phyloP scores from a whole-genome alignment of 2,797 vertebrate species.

The Diceros bicornis region DNA sequence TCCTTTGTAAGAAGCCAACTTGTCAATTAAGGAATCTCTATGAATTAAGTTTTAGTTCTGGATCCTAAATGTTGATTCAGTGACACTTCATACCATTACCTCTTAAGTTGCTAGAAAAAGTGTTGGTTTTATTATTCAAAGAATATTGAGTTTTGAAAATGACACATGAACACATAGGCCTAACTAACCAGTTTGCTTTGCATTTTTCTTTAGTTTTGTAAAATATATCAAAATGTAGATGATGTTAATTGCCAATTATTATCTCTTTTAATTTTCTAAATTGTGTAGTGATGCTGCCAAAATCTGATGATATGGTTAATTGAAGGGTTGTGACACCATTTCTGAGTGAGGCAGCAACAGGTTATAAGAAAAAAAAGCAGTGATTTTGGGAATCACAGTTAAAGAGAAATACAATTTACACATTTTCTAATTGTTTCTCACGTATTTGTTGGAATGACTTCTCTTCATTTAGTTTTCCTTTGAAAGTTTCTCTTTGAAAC shows the following conservation, averaged over 20 bases:
- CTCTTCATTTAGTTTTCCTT: not conserved
- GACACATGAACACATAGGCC: not conserved
- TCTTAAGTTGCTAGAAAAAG: not conserved
- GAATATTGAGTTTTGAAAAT: not conserved
- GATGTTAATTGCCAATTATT: not conserved
- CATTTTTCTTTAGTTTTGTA: constrained; percentile 9
- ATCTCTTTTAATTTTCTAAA: constrained; percentile 32
- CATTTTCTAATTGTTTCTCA: not conserved
- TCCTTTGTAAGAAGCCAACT: not conserved
- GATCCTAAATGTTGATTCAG: not conserved
- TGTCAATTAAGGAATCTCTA: not conserved
- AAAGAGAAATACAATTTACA: not conserved
- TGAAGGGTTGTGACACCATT: not conserved
- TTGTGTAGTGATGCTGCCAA: not conserved
- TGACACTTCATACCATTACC: not conserved
- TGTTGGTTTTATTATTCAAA: constrained; percentile 33
- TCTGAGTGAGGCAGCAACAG: not conserved
- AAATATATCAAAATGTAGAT: not conserved
- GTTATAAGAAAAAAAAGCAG: not conserved
- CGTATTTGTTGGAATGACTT: not conserved
- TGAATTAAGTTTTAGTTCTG: not conserved
- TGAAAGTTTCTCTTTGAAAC: not conserved
- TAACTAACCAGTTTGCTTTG: not conserved
- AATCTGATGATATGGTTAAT: not conserved
- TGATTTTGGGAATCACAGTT: not conserved